Conservation (phyloP, 1,140 invertebrate genomes). For the Drosophila paulistorum region DNA sequence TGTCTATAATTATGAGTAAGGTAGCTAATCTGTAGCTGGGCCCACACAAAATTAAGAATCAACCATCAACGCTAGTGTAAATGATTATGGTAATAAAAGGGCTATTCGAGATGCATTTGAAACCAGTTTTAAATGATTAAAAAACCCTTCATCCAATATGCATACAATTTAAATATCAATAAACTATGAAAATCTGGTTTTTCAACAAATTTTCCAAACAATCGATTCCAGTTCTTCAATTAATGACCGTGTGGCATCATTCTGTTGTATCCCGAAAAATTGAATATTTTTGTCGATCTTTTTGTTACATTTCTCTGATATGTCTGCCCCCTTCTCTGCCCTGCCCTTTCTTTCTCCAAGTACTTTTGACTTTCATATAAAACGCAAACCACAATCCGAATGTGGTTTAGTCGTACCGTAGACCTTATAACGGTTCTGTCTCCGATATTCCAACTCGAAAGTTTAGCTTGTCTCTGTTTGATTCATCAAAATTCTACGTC, state of each 20-base stretch:
- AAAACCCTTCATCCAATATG: background rate
- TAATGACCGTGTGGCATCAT: conserved; percentile 21
- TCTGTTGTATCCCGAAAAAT: conserved; percentile 2
- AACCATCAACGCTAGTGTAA: background rate
- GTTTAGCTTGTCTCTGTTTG: conserved; percentile 29
- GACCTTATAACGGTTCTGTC: conserved; percentile 25
- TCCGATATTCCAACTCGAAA: conserved; percentile 42
- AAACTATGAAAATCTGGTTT: background rate
- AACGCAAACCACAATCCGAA: conserved; percentile 39
- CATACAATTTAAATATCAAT: conserved; percentile 18
- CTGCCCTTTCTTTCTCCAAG: too few relatives aligned
- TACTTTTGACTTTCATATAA: conserved; percentile 43
- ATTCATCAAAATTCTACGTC: conserved; percentile 49
- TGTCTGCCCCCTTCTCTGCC: too few relatives aligned
- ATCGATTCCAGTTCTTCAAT: conserved; percentile 10
- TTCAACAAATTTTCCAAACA: background rate
- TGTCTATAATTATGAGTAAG: background rate
- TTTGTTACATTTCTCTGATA: background rate
- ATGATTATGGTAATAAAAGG: conserved; percentile 10
- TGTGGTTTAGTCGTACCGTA: conserved; percentile 54
- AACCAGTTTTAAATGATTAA: conserved; percentile 4
- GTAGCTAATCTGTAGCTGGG: background rate
- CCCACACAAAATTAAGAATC: background rate
- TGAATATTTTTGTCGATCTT: background rate
- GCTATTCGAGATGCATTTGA: background rate